These are phyloP conservation scores for Columba livia DNA, from an alignment of 2,113 vertebrate species.

Conservation along the genomic window DNA sequence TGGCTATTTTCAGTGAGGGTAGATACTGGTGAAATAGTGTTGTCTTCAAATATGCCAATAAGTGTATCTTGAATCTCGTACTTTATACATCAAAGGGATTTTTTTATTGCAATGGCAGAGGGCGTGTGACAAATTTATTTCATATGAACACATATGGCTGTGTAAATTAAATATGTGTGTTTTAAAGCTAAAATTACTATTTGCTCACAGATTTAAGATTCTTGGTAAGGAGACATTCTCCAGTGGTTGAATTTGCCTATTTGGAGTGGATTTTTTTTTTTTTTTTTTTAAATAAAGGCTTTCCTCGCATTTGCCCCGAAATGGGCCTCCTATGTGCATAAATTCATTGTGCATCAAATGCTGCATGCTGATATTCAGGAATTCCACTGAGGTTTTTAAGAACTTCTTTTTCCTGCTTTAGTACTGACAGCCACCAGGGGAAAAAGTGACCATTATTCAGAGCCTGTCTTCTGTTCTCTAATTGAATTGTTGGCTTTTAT, in stretches of 20 bases:
- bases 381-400: slow-evolving; percentile 14
- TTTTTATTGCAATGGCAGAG: neutral
- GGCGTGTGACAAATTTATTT: neutral
- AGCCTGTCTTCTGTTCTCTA: slow-evolving; percentile 22
- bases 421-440: neutral
- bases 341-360: neutral
- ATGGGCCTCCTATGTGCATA: neutral
- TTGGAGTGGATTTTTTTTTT: neutral
- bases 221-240: neutral
- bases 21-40: neutral
- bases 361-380: neutral
- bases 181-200: neutral
- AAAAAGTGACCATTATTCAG: neutral
- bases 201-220: neutral
- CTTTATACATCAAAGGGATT: neutral
- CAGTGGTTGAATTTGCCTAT: neutral
- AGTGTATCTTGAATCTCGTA: neutral
- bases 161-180: neutral
- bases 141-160: neutral
- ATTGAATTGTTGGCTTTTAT: slow-evolving; percentile 43
- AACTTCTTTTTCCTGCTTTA: neutral
- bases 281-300: neutral
- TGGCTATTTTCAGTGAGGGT: neutral
- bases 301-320: neutral
- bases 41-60: neutral